Base-by-base conservation (phyloP, 2,888 invertebrate genomes). In the Melanostoma mellinum region DNA sequence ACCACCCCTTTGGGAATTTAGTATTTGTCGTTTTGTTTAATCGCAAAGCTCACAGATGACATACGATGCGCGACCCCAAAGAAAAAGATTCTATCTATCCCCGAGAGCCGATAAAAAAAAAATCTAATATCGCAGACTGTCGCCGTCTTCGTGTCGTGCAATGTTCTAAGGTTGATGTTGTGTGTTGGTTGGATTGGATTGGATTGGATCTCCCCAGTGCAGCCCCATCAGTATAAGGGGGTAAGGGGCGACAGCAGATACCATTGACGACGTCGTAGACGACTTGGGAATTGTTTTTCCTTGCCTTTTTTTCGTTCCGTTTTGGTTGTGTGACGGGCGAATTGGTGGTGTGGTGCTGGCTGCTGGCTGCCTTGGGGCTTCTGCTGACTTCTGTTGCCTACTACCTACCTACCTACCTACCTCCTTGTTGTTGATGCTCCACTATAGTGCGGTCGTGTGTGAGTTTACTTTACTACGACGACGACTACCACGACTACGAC, bases 201-300 rank as follows among this genome's bases (percentile, higher is more conserved):
- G 77, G 71, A 67, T 72, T 63, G 63, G 55, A 44, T 46, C 63
- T 72, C 44, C 68, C 71, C 71, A 40, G 53, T 69, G 52, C 78
- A 81, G 65, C 77, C 68, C 73, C 78, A 63, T 69, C 60, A 36
- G 42, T 63, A 63, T 20, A 38, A 30, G 48, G 9, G 55, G 42
- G 33, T 20, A 50, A 36, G 52, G 69, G 67, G 46, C 74, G 58
- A 58, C 46, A 65, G 78, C 38, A 50, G 38, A 50, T 32, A 73
- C 78, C 65, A 74, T 85, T 73, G 82, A 78, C 84, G 73, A 63
- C 68, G 67, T 80, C 74, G 73, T 73, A 79, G 85, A 74, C 86
- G 72, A 71, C 77, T 73, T 85, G 85, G 81, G 77, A 81, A 80
- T 76, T 76, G 80, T 76, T 79, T 84, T 80, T 76, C 52, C 58